phyloP scores from a whole-genome alignment of 1,140 invertebrate genomes.

The Holcopasites calliopsidis region DNA sequence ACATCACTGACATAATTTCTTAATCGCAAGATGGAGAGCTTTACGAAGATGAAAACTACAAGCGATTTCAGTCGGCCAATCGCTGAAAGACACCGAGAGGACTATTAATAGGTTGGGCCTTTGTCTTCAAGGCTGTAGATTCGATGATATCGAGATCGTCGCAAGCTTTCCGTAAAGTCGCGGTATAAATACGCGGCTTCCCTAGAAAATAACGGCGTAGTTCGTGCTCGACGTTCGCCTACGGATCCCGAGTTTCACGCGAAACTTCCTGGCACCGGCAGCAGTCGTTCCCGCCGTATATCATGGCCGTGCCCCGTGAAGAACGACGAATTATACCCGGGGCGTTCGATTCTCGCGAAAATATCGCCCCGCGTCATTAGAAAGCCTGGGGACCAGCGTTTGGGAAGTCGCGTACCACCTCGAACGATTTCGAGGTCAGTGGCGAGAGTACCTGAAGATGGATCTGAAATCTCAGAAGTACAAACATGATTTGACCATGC shows the following conservation, averaged over 20 bases:
- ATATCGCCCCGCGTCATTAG: background rate
- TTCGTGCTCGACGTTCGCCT: constrained; percentile 36
- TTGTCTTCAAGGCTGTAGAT: constrained; percentile 64
- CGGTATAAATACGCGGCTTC: constrained; percentile 61
- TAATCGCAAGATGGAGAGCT: background rate
- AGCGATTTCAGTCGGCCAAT: no score
- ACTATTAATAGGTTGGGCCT: constrained; percentile 66
- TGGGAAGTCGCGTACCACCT: background rate
- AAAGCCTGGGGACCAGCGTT: no score
- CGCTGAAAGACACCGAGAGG: constrained; percentile 47
- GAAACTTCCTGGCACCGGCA: constrained; percentile 2
- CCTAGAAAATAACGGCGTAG: constrained; percentile 49
- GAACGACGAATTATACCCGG: background rate
- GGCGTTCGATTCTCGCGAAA: background rate
- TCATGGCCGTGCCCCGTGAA: background rate
- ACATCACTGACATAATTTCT: background rate
- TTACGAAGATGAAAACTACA: no score
- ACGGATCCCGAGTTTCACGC: constrained; percentile 8
- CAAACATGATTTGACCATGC: background rate
- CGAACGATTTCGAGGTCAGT: background rate
- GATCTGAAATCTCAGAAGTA: no score
- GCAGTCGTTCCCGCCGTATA: background rate
- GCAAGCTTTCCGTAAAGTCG: constrained; percentile 44
- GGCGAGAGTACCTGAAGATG: background rate
- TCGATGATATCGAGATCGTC: constrained; percentile 41